Evolutionary conservation across 2,797 vertebrate species (phyloP).

Genomic region (Lateolabrax maculatus): DNA sequence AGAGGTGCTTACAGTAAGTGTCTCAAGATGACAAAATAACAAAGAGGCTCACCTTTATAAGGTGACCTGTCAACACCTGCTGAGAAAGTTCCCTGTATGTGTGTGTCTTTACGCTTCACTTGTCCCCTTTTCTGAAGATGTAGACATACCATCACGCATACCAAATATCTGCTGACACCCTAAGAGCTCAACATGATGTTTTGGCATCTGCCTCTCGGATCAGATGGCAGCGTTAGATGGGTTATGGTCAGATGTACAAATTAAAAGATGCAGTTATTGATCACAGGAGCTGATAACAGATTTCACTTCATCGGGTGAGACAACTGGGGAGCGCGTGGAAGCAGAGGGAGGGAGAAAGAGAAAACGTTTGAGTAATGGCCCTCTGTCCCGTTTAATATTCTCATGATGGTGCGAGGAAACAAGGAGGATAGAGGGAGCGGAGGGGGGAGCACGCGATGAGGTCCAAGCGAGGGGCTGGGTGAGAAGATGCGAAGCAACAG

Average conservation of each 20-base stretch:
- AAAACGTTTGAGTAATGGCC: slow-evolving; percentile 65
- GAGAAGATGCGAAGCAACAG: slow-evolving; percentile 25
- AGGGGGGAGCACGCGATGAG: slow-evolving; percentile 47
- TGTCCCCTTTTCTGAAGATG: background rate
- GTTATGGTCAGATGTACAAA: slow-evolving; percentile 45
- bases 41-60: slow-evolving; percentile 29
- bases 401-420: slow-evolving; percentile 58
- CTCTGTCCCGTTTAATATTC: slow-evolving; percentile 66
- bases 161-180: slow-evolving; percentile 3
- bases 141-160: background rate
- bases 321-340: slow-evolving; percentile 34
- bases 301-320: slow-evolving; percentile 54
- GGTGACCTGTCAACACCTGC: slow-evolving; percentile 45
- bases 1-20: slow-evolving; percentile 34
- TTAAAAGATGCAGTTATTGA: slow-evolving; percentile 64
- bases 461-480: slow-evolving; percentile 38
- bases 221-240: slow-evolving; percentile 36
- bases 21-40: slow-evolving; percentile 41
- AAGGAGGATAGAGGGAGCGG: slow-evolving; percentile 18
- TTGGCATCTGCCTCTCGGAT: slow-evolving; percentile 26
- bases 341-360: slow-evolving; percentile 5
- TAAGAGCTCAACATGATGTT: slow-evolving; percentile 17
- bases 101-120: slow-evolving; percentile 11
- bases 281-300: slow-evolving; percentile 54
- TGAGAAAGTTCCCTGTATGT: background rate